Evolutionary conservation across 2,797 vertebrate genomes (phyloP).

Genomic region (Alauda arvensis): DNA sequence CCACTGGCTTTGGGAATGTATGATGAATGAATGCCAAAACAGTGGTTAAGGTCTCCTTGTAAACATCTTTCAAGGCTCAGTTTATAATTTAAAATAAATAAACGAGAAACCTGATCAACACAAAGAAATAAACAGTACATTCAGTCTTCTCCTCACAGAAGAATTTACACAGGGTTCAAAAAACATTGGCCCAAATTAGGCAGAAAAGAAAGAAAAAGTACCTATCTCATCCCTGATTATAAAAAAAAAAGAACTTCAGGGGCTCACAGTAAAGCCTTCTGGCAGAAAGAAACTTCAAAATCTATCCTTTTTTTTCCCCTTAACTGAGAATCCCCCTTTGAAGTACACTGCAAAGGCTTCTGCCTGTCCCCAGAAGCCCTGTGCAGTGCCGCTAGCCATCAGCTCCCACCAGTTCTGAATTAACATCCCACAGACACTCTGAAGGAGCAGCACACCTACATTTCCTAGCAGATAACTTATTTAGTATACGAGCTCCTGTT

Average conservation of each 20-base stretch:
- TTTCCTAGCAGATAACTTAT: constrained; percentile 60
- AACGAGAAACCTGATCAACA: neutral
- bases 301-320: constrained; percentile 55
- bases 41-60: neutral
- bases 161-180: constrained; percentile 22
- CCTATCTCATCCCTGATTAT: constrained; percentile 54
- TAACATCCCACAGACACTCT: constrained; percentile 49
- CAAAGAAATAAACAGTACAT: neutral
- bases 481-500: constrained; percentile 33
- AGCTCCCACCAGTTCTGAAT: constrained; percentile 53
- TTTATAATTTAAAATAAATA: constrained; percentile 9
- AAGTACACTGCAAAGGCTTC: constrained; percentile 56
- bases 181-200: constrained; percentile 50
- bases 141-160: neutral
- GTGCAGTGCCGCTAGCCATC: constrained; percentile 44
- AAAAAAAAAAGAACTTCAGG: constrained; percentile 56
- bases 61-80: neutral
- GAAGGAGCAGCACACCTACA: constrained; percentile 42
- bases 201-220: constrained; percentile 57
- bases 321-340: constrained; percentile 51
- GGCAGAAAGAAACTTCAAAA: constrained; percentile 70
- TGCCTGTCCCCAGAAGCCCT: constrained; percentile 55
- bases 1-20: neutral
- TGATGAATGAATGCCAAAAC: neutral
- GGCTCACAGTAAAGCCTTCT: constrained; percentile 56